phyloP scores from a whole-genome alignment of 2,797 vertebrate genomes.

The Pitangus sulphuratus region DNA sequence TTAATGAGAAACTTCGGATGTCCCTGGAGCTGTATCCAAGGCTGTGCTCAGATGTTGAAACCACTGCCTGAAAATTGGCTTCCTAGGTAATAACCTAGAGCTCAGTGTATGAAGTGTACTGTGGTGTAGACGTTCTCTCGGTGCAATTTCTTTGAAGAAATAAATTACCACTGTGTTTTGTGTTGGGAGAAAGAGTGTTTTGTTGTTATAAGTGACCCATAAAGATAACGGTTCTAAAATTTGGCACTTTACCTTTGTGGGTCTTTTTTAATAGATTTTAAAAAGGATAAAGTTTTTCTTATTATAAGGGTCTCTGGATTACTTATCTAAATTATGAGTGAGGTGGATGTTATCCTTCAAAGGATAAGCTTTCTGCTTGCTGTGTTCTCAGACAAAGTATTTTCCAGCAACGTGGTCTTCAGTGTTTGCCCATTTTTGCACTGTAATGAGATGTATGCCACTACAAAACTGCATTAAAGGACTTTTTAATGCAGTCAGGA shows the following conservation, averaged over 20 bases:
- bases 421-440: not conserved
- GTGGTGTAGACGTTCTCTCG: conserved; percentile 40
- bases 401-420: conserved; percentile 32
- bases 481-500: conserved; percentile 41
- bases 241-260: conserved; percentile 29
- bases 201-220: conserved; percentile 69
- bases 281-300: conserved; percentile 56
- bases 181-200: conserved; percentile 47
- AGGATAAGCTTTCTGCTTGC: conserved; percentile 29
- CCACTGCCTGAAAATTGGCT: conserved; percentile 34
- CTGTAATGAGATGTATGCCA: conserved; percentile 49
- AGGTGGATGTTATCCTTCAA: conserved; percentile 66
- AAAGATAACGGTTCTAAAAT: conserved; percentile 61
- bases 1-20: conserved; percentile 52
- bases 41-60: conserved; percentile 51
- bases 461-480: conserved; percentile 31
- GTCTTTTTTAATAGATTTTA: conserved; percentile 59
- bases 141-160: conserved; percentile 66
- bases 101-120: conserved; percentile 19
- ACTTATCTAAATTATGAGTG: conserved; percentile 68
- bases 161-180: conserved; percentile 59
- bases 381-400: conserved; percentile 61
- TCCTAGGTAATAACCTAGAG: conserved; percentile 49
- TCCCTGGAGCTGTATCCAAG: conserved; percentile 38
- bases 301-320: conserved; percentile 43